Evolutionary conservation across 2,888 invertebrate genomes (phyloP).

Genomic region (Rosalia funebris): DNA sequence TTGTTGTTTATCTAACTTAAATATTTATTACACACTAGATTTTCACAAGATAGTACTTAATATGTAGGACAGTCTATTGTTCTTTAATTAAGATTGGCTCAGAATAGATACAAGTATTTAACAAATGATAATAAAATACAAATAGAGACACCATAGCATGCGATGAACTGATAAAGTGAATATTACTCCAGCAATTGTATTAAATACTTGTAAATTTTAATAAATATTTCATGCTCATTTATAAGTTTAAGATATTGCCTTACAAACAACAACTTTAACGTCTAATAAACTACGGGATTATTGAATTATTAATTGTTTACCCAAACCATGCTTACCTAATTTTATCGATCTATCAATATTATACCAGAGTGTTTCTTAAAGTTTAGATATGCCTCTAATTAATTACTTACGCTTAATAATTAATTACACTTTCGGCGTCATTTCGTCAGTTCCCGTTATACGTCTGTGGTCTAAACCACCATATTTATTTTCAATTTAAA

Average conservation of each 20-base stretch:
- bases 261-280: no score
- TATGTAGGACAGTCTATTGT: background rate
- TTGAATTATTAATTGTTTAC: no score
- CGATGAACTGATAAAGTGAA: conserved; percentile 46
- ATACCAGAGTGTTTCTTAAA: no score
- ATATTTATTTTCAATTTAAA: no score
- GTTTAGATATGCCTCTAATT: no score
- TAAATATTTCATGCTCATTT: conserved; percentile 18
- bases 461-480: no score
- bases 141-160: conserved; percentile 38
- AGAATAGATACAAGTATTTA: conserved; percentile 35
- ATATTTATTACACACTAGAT: background rate
- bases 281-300: no score
- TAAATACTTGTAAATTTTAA: conserved; percentile 27
- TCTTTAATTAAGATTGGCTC: conserved; percentile 20
- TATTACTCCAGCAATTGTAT: conserved; percentile 43
- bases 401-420: no score
- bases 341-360: no score
- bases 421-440: no score
- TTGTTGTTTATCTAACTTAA: background rate
- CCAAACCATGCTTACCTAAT: no score
- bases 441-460: no score
- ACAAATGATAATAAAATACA: conserved; percentile 38
- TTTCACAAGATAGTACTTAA: background rate
- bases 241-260: conserved; percentile 13